Percentiles rank a stretch among this genome's conserved stretches.
phyloP scores from a whole-genome alignment of 2,888 invertebrate genomes.

The Drosophila cognata region DNA sequence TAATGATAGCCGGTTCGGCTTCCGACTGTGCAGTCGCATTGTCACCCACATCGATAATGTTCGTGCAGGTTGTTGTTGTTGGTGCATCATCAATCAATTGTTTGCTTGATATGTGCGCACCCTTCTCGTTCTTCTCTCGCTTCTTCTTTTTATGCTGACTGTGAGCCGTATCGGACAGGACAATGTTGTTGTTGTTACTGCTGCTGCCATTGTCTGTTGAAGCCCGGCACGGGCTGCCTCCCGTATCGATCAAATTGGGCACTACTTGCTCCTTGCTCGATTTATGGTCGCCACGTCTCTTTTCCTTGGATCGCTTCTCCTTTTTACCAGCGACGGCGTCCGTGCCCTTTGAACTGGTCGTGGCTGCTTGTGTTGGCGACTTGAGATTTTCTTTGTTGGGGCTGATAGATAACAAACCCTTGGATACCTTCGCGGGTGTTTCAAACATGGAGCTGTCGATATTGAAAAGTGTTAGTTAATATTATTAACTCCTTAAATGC shows the following conservation, averaged over 20 bases:
- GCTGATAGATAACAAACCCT: conserved; percentile 31
- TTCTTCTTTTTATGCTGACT: conserved; percentile 63
- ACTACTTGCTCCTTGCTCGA: conserved; percentile 41
- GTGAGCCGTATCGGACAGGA: conserved; percentile 29
- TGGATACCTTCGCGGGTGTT: conserved; percentile 53
- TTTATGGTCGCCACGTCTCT: conserved; percentile 57
- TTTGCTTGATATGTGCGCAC: conserved; percentile 71
- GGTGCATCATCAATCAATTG: conserved; percentile 12
- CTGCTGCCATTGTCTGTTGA: conserved; percentile 25
- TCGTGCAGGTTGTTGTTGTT: conserved; percentile 10
- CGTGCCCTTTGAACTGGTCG: not conserved
- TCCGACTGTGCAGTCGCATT: not conserved
- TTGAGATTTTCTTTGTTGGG: conserved; percentile 66
- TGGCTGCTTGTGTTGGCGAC: conserved; percentile 32
- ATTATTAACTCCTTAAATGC: not conserved
- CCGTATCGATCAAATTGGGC: conserved; percentile 56
- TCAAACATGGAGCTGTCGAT: conserved; percentile 73
- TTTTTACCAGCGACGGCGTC: conserved; percentile 71
- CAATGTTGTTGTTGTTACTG: conserved; percentile 49
- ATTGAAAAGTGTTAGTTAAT: not conserved
- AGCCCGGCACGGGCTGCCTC: conserved; percentile 47
- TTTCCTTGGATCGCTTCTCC: conserved; percentile 81
- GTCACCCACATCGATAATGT: conserved; percentile 52
- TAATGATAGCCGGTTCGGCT: conserved; percentile 67
- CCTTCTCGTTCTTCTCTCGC: conserved; percentile 71